Percentiles rank a stretch among this genome's conserved stretches.
Conservation (phyloP, 2,113 vertebrate genomes). For the Elephantulus edwardii region DNA sequence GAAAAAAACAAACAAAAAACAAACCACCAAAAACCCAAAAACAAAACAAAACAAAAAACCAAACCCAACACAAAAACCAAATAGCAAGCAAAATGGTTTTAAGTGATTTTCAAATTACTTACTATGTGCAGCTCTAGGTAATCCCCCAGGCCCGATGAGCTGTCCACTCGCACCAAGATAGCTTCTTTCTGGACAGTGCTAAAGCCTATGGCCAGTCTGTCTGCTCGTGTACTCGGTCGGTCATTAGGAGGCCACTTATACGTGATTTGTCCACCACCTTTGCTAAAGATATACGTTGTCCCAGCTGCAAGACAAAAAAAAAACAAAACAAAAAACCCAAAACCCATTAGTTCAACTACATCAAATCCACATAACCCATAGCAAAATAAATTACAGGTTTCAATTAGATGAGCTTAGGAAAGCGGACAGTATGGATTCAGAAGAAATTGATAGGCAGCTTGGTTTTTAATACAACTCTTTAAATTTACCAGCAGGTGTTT, state of each 20-base stretch:
- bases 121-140: slow-evolving; percentile 99
- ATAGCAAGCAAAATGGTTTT: no score
- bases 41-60: not conserved
- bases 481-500: slow-evolving; percentile 54
- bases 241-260: slow-evolving; percentile 99
- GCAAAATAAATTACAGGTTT: not conserved
- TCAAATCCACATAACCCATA: not conserved
- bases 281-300: slow-evolving; percentile 98
- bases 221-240: slow-evolving; percentile 96
- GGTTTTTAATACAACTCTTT: slow-evolving; percentile 62
- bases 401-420: slow-evolving; percentile 38
- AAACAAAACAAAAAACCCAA: no score
- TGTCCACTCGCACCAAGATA: slow-evolving; percentile 97
- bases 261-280: slow-evolving; percentile 97
- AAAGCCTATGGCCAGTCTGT: slow-evolving; percentile 98
- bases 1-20: not conserved
- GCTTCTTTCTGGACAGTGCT: slow-evolving; percentile 97
- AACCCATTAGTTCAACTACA: slow-evolving; percentile 60
- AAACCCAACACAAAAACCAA: no score
- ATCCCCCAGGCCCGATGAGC: slow-evolving; percentile 96
- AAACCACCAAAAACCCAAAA: no score
- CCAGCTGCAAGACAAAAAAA: slow-evolving; percentile 88
- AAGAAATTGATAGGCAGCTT: slow-evolving; percentile 33
- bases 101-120: slow-evolving; percentile 86
- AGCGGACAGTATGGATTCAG: slow-evolving; percentile 7